phyloP scores from a whole-genome alignment of 2,888 invertebrate species.

The Spodoptera picta region DNA sequence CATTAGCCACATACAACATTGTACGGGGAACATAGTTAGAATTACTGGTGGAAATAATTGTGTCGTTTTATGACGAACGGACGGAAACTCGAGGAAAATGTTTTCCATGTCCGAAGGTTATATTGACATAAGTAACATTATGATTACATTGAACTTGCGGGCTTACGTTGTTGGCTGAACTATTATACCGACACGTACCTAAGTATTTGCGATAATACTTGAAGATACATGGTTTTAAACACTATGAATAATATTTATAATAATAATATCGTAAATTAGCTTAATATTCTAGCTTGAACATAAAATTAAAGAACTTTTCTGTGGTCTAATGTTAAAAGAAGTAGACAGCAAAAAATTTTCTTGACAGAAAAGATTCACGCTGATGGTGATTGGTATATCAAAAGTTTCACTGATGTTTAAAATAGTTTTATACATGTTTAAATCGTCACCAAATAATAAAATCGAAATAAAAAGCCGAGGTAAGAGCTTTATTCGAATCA shows the following conservation, averaged over 20 bases:
- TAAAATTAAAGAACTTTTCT: too few species aligned
- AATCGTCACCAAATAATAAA: too few species aligned
- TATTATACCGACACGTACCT: conserved; percentile 11
- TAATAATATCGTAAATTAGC: conserved; percentile 12
- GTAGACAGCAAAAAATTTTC: too few species aligned
- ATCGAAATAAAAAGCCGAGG: too few species aligned
- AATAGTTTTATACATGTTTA: too few species aligned
- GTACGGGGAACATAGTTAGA: conserved; percentile 35
- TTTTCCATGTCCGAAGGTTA: conserved; percentile 58
- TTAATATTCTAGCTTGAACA: conserved; percentile 14
- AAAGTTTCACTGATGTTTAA: too few species aligned
- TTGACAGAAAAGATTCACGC: too few species aligned
- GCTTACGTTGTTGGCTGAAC: conserved; percentile 25
- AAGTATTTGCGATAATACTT: conserved; percentile 34
- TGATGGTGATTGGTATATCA: too few species aligned
- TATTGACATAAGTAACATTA: conserved; percentile 45
- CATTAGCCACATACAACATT: conserved; percentile 37
- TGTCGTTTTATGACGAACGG: conserved; percentile 35
- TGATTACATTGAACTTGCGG: conserved; percentile 56
- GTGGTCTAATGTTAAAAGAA: too few species aligned
- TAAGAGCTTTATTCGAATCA: too few species aligned
- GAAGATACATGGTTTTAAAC: conserved; percentile 21
- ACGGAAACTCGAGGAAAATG: conserved; percentile 58
- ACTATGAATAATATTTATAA: conserved; percentile 15
- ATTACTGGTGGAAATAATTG: conserved; percentile 50